Percentiles rank a stretch among this genome's conserved stretches.
Evolutionary conservation across 2,113 vertebrate species (phyloP).

Genomic region (Zeus faber): DNA sequence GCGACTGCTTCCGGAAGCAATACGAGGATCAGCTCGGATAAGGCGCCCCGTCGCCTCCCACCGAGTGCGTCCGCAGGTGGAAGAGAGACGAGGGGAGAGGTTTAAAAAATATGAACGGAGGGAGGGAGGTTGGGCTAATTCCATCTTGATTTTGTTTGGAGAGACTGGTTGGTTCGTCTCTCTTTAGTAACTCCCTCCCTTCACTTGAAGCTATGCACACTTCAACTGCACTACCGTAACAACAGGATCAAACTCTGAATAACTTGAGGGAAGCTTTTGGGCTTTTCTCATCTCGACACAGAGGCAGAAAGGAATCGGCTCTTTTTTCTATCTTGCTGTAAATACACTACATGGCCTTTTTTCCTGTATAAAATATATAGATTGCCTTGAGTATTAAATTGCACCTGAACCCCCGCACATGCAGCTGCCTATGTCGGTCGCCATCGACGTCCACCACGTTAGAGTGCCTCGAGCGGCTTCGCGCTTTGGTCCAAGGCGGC

Average conservation of each 20-base stretch:
- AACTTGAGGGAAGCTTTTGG: not conserved
- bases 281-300: not conserved
- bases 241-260: not conserved
- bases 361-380: constrained; percentile 26
- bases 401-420: constrained; percentile 31
- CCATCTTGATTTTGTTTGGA: constrained; percentile 15
- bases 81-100: constrained; percentile 2
- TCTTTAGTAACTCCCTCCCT: constrained; percentile 38
- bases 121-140: constrained; percentile 35
- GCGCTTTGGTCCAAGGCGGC: constrained; percentile 33
- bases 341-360: constrained; percentile 52
- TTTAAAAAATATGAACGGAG: constrained; percentile 5
- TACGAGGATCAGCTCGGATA: constrained; percentile 92
- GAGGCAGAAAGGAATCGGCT: constrained; percentile 14
- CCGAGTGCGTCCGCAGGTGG: not conserved
- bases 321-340: constrained; percentile 33
- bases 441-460: too few species aligned
- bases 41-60: constrained; percentile 7
- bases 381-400: constrained; percentile 41
- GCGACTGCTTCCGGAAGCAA: constrained; percentile 92
- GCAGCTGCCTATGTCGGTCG: constrained; percentile 39
- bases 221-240: constrained; percentile 39
- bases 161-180: not conserved
- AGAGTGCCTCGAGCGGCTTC: constrained; percentile 64
- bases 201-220: constrained; percentile 58